These are phyloP conservation scores for Anorthoa munda DNA, from an alignment of 2,888 invertebrate genomes.

Conservation along the genomic window DNA sequence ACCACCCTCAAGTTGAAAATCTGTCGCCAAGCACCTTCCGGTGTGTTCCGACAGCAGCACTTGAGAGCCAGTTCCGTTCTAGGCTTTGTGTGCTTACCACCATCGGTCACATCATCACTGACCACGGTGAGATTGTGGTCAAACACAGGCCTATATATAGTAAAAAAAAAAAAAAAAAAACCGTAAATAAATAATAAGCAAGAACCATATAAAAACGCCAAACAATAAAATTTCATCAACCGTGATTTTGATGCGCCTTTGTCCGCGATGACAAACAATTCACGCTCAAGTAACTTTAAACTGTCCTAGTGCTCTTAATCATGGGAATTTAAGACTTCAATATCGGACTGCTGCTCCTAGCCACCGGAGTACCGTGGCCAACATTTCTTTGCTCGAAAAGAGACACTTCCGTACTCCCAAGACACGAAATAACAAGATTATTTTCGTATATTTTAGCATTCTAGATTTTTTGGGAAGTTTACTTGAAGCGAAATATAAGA, in stretches of 20 bases:
- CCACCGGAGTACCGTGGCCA: slow-evolving; percentile 45
- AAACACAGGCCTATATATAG: no score
- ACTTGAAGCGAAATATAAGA: neutral
- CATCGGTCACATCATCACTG: no score
- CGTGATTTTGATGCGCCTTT: slow-evolving; percentile 1
- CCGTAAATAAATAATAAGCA: neutral
- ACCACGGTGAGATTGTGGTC: no score
- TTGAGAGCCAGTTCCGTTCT: no score
- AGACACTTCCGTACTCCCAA: slow-evolving; percentile 33
- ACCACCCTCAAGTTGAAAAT: no score
- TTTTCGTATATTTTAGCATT: slow-evolving; percentile 29
- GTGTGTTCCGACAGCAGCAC: no score
- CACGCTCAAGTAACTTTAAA: slow-evolving; percentile 22
- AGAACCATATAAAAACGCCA: neutral
- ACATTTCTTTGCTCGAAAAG: slow-evolving; percentile 27
- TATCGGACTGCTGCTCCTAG: slow-evolving; percentile 30
- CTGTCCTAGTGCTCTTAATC: slow-evolving; percentile 44
- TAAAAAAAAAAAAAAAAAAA: no score
- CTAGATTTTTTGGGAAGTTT: slow-evolving; percentile 1
- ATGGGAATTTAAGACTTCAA: slow-evolving; percentile 56
- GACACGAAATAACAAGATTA: slow-evolving; percentile 26
- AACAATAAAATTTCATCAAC: slow-evolving; percentile 6
- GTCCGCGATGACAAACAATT: slow-evolving; percentile 11
- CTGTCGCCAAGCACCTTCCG: no score
- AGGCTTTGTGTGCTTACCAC: no score